Conservation (phyloP, 1,140 invertebrate genomes). For the Kradibia gibbosae region DNA sequence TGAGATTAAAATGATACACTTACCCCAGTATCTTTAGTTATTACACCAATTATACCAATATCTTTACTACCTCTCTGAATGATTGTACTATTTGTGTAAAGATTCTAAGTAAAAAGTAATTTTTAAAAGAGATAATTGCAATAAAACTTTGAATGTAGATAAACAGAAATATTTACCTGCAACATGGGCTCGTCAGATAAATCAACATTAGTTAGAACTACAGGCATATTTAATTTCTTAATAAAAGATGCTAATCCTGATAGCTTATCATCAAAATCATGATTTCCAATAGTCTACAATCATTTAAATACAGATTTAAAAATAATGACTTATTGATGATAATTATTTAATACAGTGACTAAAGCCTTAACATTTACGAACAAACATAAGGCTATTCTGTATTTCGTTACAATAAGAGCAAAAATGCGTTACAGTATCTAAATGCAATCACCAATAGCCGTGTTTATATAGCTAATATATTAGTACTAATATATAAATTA, state of each 20-base stretch:
- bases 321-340: not conserved
- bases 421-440: too few relatives aligned
- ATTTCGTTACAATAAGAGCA: too few relatives aligned
- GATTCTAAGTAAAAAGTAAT: constrained; percentile 60
- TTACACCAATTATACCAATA: constrained; percentile 88
- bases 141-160: constrained; percentile 9
- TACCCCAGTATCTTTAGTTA: constrained; percentile 80
- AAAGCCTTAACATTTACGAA: too few relatives aligned
- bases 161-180: constrained; percentile 58
- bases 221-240: constrained; percentile 75
- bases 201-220: constrained; percentile 86
- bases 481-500: too few relatives aligned
- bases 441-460: too few relatives aligned
- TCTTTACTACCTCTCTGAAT: constrained; percentile 75
- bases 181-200: constrained; percentile 80
- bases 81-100: constrained; percentile 77
- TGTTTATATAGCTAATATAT: too few relatives aligned
- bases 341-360: too few relatives aligned
- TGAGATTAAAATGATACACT: constrained; percentile 58
- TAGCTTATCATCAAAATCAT: constrained; percentile 89
- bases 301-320: not conserved
- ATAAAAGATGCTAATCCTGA: constrained; percentile 84
- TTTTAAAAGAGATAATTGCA: constrained; percentile 20
- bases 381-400: too few relatives aligned
- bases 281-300: constrained; percentile 84